phyloP scores from a whole-genome alignment of 1,140 invertebrate genomes.

The Musca vetustissima region DNA sequence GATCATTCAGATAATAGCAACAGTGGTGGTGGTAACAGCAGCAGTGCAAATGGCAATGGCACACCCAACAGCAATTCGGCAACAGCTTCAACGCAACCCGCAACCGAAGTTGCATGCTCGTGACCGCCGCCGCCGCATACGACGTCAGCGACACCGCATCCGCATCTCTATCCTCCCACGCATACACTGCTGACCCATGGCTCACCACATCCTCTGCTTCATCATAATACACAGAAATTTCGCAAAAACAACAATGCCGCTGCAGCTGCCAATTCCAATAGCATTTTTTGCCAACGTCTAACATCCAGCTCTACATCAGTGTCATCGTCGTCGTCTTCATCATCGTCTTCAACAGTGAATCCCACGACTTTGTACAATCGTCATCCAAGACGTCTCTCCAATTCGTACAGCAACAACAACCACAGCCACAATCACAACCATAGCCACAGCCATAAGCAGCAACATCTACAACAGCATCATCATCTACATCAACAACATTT shows the following conservation, averaged over 20 bases:
- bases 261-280: constrained; percentile 51
- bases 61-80: constrained; percentile 8
- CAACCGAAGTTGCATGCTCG: constrained; percentile 53
- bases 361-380: constrained; percentile 46
- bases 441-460: constrained; percentile 31
- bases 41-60: background rate
- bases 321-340: constrained; percentile 31
- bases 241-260: constrained; percentile 53
- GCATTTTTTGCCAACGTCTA: constrained; percentile 52
- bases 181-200: constrained; percentile 22
- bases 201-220: constrained; percentile 24
- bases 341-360: constrained; percentile 34
- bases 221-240: constrained; percentile 48
- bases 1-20: constrained; percentile 26
- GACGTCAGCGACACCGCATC: constrained; percentile 30
- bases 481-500: constrained; percentile 16
- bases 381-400: constrained; percentile 33
- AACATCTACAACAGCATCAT: constrained; percentile 5
- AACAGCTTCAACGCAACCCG: constrained; percentile 28
- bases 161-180: constrained; percentile 6
- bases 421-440: constrained; percentile 38
- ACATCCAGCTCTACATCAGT: constrained; percentile 8
- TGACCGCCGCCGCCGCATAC: constrained; percentile 38
- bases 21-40: constrained; percentile 37
- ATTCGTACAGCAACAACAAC: constrained; percentile 27